Percentiles rank a stretch among this genome's conserved stretches.
Evolutionary conservation across 2,888 invertebrate genomes (phyloP).

Genomic region (Andrena trimmerana): DNA sequence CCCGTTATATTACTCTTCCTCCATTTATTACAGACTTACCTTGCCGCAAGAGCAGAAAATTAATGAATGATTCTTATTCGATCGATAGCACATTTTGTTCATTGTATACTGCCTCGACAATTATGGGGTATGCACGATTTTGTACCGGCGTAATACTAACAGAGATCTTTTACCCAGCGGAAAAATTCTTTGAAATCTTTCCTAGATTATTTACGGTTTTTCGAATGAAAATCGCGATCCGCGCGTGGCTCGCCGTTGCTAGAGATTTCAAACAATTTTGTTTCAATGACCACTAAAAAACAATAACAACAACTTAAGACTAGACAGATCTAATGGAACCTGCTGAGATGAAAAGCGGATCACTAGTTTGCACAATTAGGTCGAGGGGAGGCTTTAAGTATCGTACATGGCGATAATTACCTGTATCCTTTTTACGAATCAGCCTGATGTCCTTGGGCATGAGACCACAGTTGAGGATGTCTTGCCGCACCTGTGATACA

Average conservation of each 20-base stretch:
- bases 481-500: slow-evolving; percentile 90
- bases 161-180: slow-evolving; percentile 24
- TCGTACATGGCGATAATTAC: slow-evolving; percentile 86
- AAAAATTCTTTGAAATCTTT: slow-evolving; percentile 53
- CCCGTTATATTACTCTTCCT: slow-evolving; percentile 53
- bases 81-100: slow-evolving; percentile 29
- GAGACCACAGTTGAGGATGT: slow-evolving; percentile 90
- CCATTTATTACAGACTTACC: slow-evolving; percentile 62
- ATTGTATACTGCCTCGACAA: slow-evolving; percentile 43
- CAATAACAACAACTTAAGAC: slow-evolving; percentile 25
- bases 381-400: slow-evolving; percentile 39
- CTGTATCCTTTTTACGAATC: slow-evolving; percentile 94
- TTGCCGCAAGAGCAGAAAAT: slow-evolving; percentile 48
- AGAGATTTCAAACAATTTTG: slow-evolving; percentile 45
- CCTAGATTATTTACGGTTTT: neutral
- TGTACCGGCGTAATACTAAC: slow-evolving; percentile 47
- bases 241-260: neutral
- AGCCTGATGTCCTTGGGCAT: slow-evolving; percentile 93
- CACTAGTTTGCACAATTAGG: slow-evolving; percentile 42
- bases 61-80: slow-evolving; percentile 39
- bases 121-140: slow-evolving; percentile 55
- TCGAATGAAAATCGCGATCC: neutral
- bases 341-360: slow-evolving; percentile 52
- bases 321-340: slow-evolving; percentile 45
- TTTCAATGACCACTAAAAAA: slow-evolving; percentile 20